Evolutionary conservation across 2,888 invertebrate genomes (phyloP).

Genomic region (Eupelmus urozonus): DNA sequence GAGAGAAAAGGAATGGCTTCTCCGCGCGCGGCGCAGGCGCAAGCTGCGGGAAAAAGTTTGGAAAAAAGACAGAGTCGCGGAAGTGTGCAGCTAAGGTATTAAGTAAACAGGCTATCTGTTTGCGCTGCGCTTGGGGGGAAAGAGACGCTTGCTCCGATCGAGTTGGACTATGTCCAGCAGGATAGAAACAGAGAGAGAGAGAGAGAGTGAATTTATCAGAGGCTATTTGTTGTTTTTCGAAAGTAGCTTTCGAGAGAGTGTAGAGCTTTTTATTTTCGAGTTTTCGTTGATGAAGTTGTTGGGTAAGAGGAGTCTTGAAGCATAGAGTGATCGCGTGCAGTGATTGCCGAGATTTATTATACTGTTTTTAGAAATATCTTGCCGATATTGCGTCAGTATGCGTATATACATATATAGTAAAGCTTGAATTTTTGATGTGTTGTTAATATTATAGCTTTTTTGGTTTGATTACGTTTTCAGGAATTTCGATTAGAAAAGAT

Average conservation of each 20-base stretch:
- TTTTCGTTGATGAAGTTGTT: background rate
- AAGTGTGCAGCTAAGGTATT: constrained; percentile 30
- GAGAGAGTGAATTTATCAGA: background rate
- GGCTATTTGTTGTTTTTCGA: background rate
- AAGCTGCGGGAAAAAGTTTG: background rate
- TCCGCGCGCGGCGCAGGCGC: background rate
- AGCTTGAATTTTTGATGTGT: too few species aligned
- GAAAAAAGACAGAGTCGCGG: constrained; percentile 31
- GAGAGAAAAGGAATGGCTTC: constrained; percentile 59
- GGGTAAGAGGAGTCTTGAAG: background rate
- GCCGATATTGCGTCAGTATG: too few species aligned
- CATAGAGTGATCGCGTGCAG: background rate
- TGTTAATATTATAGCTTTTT: too few species aligned
- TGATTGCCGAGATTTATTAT: too few species aligned
- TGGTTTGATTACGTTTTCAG: too few species aligned
- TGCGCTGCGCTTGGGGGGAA: background rate
- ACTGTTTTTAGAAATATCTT: too few species aligned
- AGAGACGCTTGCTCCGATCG: constrained; percentile 18
- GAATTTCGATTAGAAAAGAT: too few species aligned
- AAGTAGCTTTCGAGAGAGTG: background rate
- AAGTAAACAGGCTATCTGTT: constrained; percentile 44
- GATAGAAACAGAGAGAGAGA: too few species aligned
- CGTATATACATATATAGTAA: too few species aligned
- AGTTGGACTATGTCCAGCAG: constrained; percentile 16
- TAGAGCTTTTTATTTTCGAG: background rate